Conservation (phyloP, 2,888 invertebrate genomes). For the Ommatoiulus sabulosus region DNA sequence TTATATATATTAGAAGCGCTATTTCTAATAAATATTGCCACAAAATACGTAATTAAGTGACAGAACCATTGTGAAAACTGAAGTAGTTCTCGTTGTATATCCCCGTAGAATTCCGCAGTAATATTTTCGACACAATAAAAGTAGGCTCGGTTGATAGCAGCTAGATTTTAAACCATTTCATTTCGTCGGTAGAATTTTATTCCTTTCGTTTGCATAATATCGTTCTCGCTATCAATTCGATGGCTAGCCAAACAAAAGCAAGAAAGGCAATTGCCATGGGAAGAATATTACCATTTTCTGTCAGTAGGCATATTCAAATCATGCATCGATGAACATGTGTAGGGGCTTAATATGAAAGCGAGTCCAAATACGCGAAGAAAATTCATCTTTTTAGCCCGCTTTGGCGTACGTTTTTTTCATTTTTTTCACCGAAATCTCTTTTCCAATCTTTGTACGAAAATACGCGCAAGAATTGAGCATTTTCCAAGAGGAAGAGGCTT, state of each 20-base stretch:
- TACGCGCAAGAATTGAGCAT: conserved; percentile 36
- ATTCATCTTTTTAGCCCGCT: background rate
- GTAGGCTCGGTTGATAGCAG: background rate
- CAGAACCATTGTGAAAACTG: too few species aligned
- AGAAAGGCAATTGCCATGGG: background rate
- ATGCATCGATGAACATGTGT: conserved; percentile 7
- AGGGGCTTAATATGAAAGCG: background rate
- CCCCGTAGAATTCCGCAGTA: background rate
- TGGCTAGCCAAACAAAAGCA: conserved; percentile 39
- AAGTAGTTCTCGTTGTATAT: background rate
- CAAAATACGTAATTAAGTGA: too few species aligned
- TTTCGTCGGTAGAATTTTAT: background rate
- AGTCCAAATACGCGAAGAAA: background rate
- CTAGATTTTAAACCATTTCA: background rate
- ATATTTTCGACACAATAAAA: background rate
- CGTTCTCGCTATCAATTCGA: conserved; percentile 7
- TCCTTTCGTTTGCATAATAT: conserved; percentile 24
- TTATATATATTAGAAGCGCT: too few species aligned
- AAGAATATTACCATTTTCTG: conserved; percentile 30
- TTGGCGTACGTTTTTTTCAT: too few species aligned
- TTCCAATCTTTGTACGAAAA: conserved; percentile 21
- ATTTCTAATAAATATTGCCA: too few species aligned
- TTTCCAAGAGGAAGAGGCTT: background rate
- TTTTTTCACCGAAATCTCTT: background rate
- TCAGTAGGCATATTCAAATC: conserved; percentile 16